Conservation (phyloP, 2,888 invertebrate species). For the Oligia strigilis region DNA sequence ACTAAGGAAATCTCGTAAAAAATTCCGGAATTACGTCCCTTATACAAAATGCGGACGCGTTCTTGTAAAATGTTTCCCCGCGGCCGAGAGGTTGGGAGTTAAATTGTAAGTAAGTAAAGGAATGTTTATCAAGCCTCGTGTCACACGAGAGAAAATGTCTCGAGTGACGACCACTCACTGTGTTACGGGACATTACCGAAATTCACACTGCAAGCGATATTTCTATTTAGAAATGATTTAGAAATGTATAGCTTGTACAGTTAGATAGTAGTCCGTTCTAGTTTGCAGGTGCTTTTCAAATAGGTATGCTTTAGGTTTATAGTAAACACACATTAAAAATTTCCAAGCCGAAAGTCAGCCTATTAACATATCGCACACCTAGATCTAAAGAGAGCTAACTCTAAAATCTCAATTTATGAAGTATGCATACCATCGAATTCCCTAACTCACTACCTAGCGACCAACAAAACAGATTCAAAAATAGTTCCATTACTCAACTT, state of each 20-base stretch:
- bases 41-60: constrained; percentile 12
- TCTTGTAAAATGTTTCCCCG: constrained; percentile 42
- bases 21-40: constrained; percentile 62
- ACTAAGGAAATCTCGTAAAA: background rate
- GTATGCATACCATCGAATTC: no score
- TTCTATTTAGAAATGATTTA: constrained; percentile 28
- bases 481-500: no score
- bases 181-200: background rate
- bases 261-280: constrained; percentile 24
- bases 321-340: background rate
- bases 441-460: no score
- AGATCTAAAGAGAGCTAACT: no score
- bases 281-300: constrained; percentile 1
- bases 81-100: background rate
- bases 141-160: background rate
- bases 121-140: background rate
- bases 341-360: no score
- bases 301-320: background rate
- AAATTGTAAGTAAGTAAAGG: background rate
- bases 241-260: constrained; percentile 15
- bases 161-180: constrained; percentile 8
- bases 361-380: background rate
- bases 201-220: constrained; percentile 3
- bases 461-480: no score
- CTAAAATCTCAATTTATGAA: no score